Conservation (phyloP, 92 coral and sea anemone genomes). For the Virgularia gustaviana region DNA sequence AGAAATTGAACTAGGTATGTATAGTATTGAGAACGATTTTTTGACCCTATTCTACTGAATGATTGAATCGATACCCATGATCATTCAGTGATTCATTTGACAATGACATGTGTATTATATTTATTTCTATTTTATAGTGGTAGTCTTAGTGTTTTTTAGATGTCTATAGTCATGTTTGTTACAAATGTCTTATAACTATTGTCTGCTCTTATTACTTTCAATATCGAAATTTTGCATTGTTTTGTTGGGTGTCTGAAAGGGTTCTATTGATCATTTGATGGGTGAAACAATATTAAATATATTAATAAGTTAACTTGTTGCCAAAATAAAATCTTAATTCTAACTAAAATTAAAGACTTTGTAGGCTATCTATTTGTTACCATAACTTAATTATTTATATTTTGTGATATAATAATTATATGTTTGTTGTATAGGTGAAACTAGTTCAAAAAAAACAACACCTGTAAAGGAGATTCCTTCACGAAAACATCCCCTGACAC, state of each 20-base stretch:
- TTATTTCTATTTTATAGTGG: background rate
- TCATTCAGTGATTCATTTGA: background rate
- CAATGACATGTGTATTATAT: background rate
- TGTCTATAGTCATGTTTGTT: background rate
- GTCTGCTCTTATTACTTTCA: too few relatives aligned
- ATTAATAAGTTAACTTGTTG: too few relatives aligned
- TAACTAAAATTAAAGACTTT: background rate
- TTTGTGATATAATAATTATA: background rate
- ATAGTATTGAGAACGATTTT: too few relatives aligned
- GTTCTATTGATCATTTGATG: too few relatives aligned
- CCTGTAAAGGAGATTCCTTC: background rate
- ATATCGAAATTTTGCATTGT: too few relatives aligned
- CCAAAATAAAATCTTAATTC: too few relatives aligned
- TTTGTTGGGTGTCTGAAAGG: too few relatives aligned
- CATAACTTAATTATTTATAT: background rate
- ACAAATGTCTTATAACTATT: background rate
- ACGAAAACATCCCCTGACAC: background rate
- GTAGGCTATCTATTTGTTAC: background rate
- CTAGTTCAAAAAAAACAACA: background rate
- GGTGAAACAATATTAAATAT: too few relatives aligned
- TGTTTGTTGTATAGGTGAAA: background rate
- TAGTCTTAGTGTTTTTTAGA: too few relatives aligned
- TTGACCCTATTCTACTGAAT: too few relatives aligned
- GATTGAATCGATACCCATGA: too few relatives aligned
- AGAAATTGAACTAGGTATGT: slow-evolving; percentile 6